Base-by-base conservation (phyloP, 2,113 vertebrate genomes). In the Globicephala melas region DNA sequence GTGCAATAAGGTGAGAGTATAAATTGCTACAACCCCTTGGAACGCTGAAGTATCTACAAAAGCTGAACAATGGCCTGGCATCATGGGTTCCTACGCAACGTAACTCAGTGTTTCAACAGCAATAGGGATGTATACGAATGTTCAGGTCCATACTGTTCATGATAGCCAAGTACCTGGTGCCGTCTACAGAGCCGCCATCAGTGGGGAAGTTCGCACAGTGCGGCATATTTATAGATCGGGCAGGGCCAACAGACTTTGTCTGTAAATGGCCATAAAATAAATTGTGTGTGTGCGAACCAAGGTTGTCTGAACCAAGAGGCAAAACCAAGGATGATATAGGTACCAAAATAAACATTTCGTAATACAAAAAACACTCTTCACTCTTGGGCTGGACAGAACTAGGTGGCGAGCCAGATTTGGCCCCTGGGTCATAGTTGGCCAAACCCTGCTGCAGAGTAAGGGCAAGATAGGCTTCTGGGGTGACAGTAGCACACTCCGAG, bases 111-210 rank as follows among this genome's bases (percentile, higher is more conserved):
- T 63, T 23, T 50, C 21, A 4, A 5, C 31, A 41, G 14, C 26
- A 15, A 17, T 3, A 47, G 25, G 10, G 3, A 5, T 1, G 5
- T 2, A 23, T 2, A 25, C 26, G 14, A 31, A 21, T 1, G 23
- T 23, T 50, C 33, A 8, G 4, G 6, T 20, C 8, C 2, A 18
- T 2, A 10, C 60, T 11, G 60, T 53, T 63, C 62, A 1, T 23
- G 9, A 1, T 25, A 1, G 18, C 31, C 55, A 23, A 26, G 8
- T 36, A 3, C 31, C 13, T 8, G 31, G 4, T n/a, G 13, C 28
- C 26, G 8, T 28, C 44, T 25, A 6, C 5, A 7, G 0, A 2
- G 5, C 3, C 25, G 18, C 3, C 0, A 44, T 8, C 17, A n/a
- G 77, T 14, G 26, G 50, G 60, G 31, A n/a, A 28, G 50, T 33